Conservation (phyloP, 2,888 invertebrate species). For the Drosophila affinis region DNA sequence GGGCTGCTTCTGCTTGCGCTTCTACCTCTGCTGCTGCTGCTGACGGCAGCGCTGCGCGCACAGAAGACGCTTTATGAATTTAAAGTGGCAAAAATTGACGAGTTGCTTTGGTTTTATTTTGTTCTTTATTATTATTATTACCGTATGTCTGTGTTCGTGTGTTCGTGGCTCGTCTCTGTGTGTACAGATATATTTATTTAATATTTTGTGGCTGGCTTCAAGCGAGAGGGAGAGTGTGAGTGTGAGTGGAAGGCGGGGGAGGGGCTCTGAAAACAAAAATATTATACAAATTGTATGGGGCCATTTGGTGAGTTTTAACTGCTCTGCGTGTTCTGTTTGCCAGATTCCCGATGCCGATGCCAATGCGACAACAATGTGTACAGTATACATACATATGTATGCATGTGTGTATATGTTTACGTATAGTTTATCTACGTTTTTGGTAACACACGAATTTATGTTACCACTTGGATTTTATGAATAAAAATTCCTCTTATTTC, state of each 20-base stretch:
- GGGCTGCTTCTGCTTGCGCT: not conserved
- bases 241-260: not conserved
- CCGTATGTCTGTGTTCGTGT: conserved; percentile 40
- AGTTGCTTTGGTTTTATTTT: conserved; percentile 75
- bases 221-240: conserved; percentile 1
- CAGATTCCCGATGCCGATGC: conserved; percentile 47
- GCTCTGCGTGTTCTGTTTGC: conserved; percentile 74
- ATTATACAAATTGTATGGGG: conserved; percentile 69
- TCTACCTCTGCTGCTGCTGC: conserved; percentile 7
- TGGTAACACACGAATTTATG: conserved; percentile 68
- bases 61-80: conserved; percentile 72
- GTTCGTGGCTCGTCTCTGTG: conserved; percentile 19
- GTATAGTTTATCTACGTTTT: conserved; percentile 52
- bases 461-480: conserved; percentile 64
- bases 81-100: conserved; percentile 74
- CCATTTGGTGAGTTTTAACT: conserved; percentile 69
- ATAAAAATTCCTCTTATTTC: conserved; percentile 64
- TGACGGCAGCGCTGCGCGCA: conserved; percentile 24
- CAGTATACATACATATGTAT: not conserved
- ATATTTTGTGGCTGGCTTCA: conserved; percentile 58
- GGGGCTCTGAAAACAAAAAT: conserved; percentile 34
- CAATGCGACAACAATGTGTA: not conserved
- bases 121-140: conserved; percentile 58
- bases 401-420: not conserved
- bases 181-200: conserved; percentile 54